Evolutionary conservation across 1,140 invertebrate species (phyloP), one percentile per base, ranked within the genome.

Genomic region (Eufriesea mexicana): DNA sequence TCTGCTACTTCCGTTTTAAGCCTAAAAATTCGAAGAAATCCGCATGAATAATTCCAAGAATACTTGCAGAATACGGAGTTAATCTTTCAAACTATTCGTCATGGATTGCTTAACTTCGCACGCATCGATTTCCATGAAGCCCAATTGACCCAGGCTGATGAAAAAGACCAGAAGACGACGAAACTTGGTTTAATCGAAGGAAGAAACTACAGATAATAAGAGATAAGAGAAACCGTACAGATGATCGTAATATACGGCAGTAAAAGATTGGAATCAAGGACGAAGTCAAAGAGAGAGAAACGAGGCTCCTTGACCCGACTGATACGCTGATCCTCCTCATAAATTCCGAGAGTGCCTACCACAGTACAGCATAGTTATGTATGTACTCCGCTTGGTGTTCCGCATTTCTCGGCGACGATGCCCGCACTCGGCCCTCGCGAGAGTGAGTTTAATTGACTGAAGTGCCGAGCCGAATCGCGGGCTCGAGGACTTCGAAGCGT

Each of bases 401-500:
- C 28, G 20, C 10, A 18, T 25, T 68, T 64, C 73, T 57, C 25
- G 28, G 14, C 55, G 55, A 80, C 59, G 70, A 18, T 80, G 71
- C 81, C 64, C 81, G 66, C 74, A 51, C 49, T 42, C 49, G 57
- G 28, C 55, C 54, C 28, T 80, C 23, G 73, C 54, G 57, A 82
- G 47, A 87, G 35, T 87, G 83, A 84, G 86, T 84, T 88, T 87
- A 88, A 88, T 88, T 73, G 85, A 84, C 72, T 88, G 85, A 82
- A 84, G 62, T 84, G 68, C 73, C 67, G 66, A 87, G 71, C n/a
- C 79, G 47, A 51, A 64, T 25, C 59, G 55, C 45, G 72, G 67
- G 55, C 57, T 84, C 28, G n/a, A 54, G 61, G 25, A 77, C 51
- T 62, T 79, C 54, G 64, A 75, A 23, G 47, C 74, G n/a, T 35